Conservation (phyloP, 2,797 vertebrate genomes). For the Gymnopithys bicolor region DNA sequence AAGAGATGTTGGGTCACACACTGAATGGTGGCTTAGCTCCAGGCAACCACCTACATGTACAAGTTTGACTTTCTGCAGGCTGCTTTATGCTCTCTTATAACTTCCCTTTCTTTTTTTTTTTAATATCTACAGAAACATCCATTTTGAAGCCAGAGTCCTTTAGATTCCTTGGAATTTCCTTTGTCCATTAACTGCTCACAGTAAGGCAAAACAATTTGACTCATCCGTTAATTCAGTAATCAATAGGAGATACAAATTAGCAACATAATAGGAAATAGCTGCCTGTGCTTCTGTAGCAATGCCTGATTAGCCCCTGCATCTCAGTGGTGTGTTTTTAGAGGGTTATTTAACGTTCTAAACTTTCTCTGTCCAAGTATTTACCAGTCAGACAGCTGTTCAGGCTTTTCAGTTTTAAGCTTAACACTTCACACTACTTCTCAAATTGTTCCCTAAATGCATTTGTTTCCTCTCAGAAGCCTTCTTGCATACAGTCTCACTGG, state of each 20-base stretch:
- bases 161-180: not conserved
- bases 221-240: conserved; percentile 11
- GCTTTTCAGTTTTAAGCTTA: not conserved
- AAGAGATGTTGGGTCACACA: not conserved
- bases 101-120: not conserved
- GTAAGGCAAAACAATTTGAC: not conserved
- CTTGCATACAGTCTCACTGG: not conserved
- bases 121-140: conserved; percentile 14
- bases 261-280: not conserved
- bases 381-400: not conserved
- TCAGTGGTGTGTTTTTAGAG: not conserved
- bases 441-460: not conserved
- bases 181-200: not conserved
- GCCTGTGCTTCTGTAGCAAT: not conserved
- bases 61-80: conserved; percentile 21
- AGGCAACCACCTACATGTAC: conserved; percentile 39
- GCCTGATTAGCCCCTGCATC: not conserved
- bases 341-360: not conserved
- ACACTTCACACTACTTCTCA: not conserved
- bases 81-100: not conserved
- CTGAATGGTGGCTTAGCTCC: conserved; percentile 36
- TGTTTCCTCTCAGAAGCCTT: not conserved
- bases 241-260: conserved; percentile 1
- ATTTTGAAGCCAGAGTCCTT: not conserved
- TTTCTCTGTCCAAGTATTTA: not conserved